A percentile compares a stretch with the other conserved stretches of the same genome.
Evolutionary conservation across 2,113 vertebrate genomes (phyloP).

Genomic region (Aptenodytes patagonicus): DNA sequence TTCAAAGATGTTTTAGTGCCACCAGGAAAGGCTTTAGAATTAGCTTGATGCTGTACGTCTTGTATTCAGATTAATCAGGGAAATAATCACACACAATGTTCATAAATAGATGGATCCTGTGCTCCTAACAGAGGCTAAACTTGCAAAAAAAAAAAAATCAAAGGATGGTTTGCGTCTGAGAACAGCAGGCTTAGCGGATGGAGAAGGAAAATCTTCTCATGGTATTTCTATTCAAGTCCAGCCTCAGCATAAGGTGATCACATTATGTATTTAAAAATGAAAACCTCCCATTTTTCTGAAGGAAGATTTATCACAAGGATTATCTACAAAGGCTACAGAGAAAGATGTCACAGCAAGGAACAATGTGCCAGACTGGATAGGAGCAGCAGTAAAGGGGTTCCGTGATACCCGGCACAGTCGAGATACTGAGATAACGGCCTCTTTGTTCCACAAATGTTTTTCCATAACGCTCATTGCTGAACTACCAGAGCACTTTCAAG

Average conservation of each 20-base stretch:
- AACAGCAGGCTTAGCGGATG: neutral
- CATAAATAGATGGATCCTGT: neutral
- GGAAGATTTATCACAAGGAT: conserved; percentile 35
- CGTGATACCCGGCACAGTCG: neutral
- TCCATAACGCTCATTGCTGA: neutral
- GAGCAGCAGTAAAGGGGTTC: neutral
- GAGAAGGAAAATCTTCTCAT: conserved; percentile 30
- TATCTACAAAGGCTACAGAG: conserved; percentile 33
- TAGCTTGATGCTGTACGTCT: neutral
- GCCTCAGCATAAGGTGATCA: neutral
- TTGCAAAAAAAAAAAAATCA: neutral
- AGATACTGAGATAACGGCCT: neutral
- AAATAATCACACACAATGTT: neutral
- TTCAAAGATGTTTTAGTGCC: neutral
- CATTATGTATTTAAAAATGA: neutral
- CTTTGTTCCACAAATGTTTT: conserved; percentile 20
- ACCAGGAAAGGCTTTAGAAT: conserved; percentile 12
- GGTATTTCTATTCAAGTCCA: conserved; percentile 14
- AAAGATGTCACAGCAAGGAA: conserved; percentile 8
- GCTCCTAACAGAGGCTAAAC: neutral
- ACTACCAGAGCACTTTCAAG: conserved; percentile 28
- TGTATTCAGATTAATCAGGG: conserved; percentile 11
- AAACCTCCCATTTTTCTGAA: conserved; percentile 25
- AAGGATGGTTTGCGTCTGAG: neutral
- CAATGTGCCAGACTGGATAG: neutral